Evolutionary conservation across 2,888 invertebrate species (phyloP).

Genomic region (Ophioninae sp.): DNA sequence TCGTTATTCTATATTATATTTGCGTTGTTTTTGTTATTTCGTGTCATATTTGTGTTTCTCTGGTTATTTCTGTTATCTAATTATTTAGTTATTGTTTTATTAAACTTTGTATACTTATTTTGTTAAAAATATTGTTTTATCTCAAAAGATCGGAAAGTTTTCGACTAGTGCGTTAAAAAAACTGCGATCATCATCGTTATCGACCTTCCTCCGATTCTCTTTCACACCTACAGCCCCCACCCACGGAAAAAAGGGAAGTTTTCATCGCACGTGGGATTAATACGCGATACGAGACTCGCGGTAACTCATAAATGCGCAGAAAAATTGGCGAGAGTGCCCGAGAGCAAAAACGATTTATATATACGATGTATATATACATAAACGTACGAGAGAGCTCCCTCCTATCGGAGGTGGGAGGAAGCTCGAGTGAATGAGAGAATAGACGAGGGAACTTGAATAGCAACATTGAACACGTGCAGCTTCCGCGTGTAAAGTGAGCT

Average conservation of each 20-base stretch:
- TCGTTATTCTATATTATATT: too few species aligned
- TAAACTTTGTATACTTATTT: too few species aligned
- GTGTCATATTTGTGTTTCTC: too few species aligned
- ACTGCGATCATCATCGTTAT: too few species aligned
- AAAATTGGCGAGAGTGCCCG: constrained; percentile 52
- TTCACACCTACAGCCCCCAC: too few species aligned
- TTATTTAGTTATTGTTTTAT: too few species aligned
- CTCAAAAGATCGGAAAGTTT: too few species aligned
- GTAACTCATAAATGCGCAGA: constrained; percentile 46
- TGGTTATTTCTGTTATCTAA: too few species aligned
- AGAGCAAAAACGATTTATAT: constrained; percentile 37
- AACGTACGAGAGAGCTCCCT: background rate
- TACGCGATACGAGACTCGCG: constrained; percentile 35
- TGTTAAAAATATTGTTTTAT: too few species aligned
- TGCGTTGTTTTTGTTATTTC: too few species aligned
- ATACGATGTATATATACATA: constrained; percentile 21
- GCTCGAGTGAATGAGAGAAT: constrained; percentile 61
- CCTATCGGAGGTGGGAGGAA: constrained; percentile 1
- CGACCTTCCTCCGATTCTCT: too few species aligned
- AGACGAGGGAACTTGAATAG: constrained; percentile 58
- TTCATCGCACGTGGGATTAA: constrained; percentile 52
- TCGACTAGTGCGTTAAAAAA: too few species aligned
- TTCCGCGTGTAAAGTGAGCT: constrained; percentile 43
- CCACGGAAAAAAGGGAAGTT: constrained; percentile 1
- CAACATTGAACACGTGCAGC: constrained; percentile 43